A percentile compares a stretch with the other conserved stretches of the same genome.
Conservation (phyloP, 1,140 invertebrate species). For the Hypsibius dujardini region DNA sequence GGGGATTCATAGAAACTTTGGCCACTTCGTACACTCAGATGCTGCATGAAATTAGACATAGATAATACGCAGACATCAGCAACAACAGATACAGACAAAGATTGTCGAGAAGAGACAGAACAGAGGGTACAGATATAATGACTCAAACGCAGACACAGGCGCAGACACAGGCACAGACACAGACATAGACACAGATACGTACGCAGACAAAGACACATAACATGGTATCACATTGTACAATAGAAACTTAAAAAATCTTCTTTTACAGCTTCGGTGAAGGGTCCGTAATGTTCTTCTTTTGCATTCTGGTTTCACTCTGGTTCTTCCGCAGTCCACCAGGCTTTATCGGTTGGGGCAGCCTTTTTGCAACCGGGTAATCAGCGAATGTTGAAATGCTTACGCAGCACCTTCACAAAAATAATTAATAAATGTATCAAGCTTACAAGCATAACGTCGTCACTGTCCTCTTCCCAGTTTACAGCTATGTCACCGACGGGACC, state of each 20-base stretch:
- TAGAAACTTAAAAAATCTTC: neutral
- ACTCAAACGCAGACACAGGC: too few species aligned
- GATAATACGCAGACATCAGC: too few species aligned
- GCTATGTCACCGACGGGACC: neutral
- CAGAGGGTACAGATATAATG: neutral
- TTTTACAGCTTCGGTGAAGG: slow-evolving; percentile 7
- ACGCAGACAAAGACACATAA: too few species aligned
- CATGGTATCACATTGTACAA: neutral
- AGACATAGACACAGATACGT: too few species aligned
- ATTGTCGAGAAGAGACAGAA: neutral
- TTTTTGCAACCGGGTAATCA: neutral
- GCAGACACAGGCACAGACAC: too few species aligned
- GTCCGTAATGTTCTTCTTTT: neutral
- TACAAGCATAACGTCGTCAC: neutral
- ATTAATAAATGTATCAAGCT: neutral
- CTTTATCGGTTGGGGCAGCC: neutral
- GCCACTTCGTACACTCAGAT: too few species aligned
- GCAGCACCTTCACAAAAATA: too few species aligned
- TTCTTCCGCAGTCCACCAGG: neutral
- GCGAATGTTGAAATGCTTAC: neutral
- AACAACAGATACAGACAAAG: neutral
- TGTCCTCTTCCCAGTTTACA: neutral
- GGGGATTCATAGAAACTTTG: too few species aligned
- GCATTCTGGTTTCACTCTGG: neutral
- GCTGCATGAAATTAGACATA: too few species aligned